Evolutionary conservation across 2,113 vertebrate genomes (phyloP).

Genomic region (Epinephelus lanceolatus): DNA sequence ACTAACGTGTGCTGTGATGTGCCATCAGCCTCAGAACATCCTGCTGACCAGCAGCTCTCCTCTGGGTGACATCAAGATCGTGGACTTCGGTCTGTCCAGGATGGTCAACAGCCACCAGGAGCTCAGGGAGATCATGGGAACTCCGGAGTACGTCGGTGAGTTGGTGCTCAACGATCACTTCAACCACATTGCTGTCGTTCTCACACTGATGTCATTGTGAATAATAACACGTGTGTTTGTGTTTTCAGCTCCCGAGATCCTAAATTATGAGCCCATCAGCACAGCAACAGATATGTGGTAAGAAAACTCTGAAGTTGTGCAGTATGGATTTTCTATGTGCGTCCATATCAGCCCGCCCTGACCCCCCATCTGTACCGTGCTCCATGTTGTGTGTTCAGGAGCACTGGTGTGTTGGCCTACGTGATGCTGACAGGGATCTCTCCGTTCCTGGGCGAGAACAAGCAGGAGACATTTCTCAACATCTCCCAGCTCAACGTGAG

Average conservation of each 20-base stretch:
- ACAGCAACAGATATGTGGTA: conserved; percentile 88
- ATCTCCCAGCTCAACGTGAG: conserved; percentile 85
- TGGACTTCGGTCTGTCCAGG: conserved; percentile 86
- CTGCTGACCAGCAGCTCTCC: conserved; percentile 82
- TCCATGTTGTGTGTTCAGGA: conserved; percentile 66
- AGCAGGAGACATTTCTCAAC: conserved; percentile 87
- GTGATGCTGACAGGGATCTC: conserved; percentile 86
- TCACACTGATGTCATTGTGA: not conserved
- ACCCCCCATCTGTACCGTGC: not conserved
- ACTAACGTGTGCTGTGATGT: not conserved
- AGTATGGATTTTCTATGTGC: not conserved
- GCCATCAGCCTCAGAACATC: conserved; percentile 84
- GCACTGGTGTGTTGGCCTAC: conserved; percentile 84
- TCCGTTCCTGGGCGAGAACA: conserved; percentile 85
- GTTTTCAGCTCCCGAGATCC: conserved; percentile 84
- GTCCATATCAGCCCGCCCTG: not conserved
- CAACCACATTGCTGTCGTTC: rapidly evolving
- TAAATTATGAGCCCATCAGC: conserved; percentile 87
- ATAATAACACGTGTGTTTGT: not conserved
- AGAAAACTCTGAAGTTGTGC: conserved; percentile 31
- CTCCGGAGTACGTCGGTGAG: conserved; percentile 86
- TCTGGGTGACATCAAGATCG: conserved; percentile 85
- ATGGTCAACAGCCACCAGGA: conserved; percentile 82
- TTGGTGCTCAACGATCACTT: not conserved
- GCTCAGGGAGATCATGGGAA: conserved; percentile 86